A percentile compares a stretch with the other conserved stretches of the same genome.
phyloP scores from a whole-genome alignment of 2,888 invertebrate species.

The Itoplectis maculator region DNA sequence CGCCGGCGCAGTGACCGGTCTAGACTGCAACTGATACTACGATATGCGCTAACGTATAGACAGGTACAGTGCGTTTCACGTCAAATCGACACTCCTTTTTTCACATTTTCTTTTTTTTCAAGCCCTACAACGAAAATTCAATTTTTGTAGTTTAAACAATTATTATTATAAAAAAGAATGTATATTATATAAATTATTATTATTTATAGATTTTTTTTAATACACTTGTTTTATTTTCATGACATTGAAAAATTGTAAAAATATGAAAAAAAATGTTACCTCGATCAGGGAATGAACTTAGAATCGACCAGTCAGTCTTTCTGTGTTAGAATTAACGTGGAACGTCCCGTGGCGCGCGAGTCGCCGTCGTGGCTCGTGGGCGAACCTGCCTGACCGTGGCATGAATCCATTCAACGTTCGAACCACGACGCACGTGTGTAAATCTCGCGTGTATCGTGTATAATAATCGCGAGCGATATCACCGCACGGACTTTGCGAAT shows the following conservation, averaged over 20 bases:
- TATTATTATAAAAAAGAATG: no score
- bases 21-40: slow-evolving; percentile 11
- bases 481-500: background rate
- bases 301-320: background rate
- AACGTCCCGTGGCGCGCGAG: slow-evolving; percentile 2
- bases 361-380: slow-evolving; percentile 30
- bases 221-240: no score
- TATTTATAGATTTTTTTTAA: no score
- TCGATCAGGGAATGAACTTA: no score
- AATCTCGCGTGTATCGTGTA: no score
- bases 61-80: background rate
- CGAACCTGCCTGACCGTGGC: slow-evolving; percentile 54
- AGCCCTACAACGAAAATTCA: no score
- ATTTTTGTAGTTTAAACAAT: no score
- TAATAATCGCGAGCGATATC: background rate
- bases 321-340: no score
- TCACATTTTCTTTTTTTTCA: background rate
- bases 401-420: slow-evolving; percentile 29
- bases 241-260: background rate
- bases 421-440: background rate
- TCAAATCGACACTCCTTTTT: background rate
- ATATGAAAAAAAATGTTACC: background rate
- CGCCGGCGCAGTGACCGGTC: background rate
- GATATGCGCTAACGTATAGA: background rate
- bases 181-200: no score